These are phyloP conservation scores for Salminus brasiliensis DNA, from an alignment of 2,113 vertebrate species.

Conservation along the genomic window DNA sequence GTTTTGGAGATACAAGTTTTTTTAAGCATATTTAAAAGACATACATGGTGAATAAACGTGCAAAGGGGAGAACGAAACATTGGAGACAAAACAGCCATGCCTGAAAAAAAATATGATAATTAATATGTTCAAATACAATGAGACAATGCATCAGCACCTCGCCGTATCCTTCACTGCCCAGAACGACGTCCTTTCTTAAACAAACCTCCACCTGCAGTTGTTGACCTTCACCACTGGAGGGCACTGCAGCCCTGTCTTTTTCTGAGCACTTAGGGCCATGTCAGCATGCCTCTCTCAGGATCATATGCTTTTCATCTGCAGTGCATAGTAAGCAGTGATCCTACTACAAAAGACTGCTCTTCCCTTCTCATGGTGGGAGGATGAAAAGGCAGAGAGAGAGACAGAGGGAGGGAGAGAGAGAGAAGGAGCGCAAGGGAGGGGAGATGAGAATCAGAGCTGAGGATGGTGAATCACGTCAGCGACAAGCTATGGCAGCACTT, in stretches of 20 bases:
- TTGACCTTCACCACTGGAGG: slow-evolving; percentile 47
- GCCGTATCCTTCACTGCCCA: slow-evolving; percentile 14
- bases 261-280: slow-evolving; percentile 55
- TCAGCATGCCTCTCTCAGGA: slow-evolving; percentile 73
- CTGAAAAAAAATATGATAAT: slow-evolving; percentile 15
- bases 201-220: slow-evolving; percentile 21
- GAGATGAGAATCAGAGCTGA: slow-evolving; percentile 36
- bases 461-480: slow-evolving; percentile 36
- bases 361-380: slow-evolving; percentile 49
- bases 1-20: background rate
- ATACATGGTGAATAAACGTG: background rate
- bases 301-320: slow-evolving; percentile 73
- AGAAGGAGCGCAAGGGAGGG: slow-evolving; percentile 10
- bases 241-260: slow-evolving; percentile 35
- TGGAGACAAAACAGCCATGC: slow-evolving; percentile 35
- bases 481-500: slow-evolving; percentile 43
- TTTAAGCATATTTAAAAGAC: too few species aligned
- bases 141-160: slow-evolving; percentile 4
- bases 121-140: background rate
- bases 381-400: slow-evolving; percentile 39
- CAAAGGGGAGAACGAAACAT: slow-evolving; percentile 3
- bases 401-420: slow-evolving; percentile 19
- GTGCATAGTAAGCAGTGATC: slow-evolving; percentile 65
- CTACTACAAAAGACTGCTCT: slow-evolving; percentile 64
- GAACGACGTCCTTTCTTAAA: background rate